Conservation (phyloP, 2,888 invertebrate species). For the Camponotus fellah region DNA sequence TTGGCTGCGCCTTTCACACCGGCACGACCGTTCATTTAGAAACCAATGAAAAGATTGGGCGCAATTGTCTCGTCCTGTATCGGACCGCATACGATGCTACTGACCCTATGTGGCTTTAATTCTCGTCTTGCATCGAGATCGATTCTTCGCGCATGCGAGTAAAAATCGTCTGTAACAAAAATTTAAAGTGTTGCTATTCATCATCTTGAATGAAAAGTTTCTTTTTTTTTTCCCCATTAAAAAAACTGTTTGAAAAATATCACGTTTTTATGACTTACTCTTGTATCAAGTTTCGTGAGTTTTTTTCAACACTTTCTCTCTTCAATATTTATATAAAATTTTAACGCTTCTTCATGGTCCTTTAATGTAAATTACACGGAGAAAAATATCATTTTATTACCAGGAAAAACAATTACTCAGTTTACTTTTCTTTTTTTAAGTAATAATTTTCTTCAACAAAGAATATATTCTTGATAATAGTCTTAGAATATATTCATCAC, state of each 20-base stretch:
- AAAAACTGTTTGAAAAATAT: background rate
- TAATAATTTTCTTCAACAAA: too few species aligned
- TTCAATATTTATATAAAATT: background rate
- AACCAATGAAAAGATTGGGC: constrained; percentile 82
- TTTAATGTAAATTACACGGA: too few species aligned
- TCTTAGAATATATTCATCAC: too few species aligned
- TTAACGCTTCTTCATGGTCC: background rate
- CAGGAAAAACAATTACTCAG: too few species aligned
- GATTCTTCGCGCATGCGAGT: constrained; percentile 19
- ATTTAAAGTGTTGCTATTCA: background rate
- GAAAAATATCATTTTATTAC: too few species aligned
- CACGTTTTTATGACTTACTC: too few species aligned
- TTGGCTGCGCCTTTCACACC: constrained; percentile 68
- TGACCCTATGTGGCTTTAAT: constrained; percentile 67
- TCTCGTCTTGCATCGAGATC: constrained; percentile 38
- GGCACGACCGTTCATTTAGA: constrained; percentile 73
- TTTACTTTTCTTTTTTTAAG: too few species aligned
- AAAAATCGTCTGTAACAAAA: background rate
- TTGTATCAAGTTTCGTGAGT: background rate
- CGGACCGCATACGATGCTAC: constrained; percentile 70
- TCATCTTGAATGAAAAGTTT: background rate
- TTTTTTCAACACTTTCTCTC: background rate
- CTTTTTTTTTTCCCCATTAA: background rate
- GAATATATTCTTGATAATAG: too few species aligned
- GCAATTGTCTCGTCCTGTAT: constrained; percentile 83